These are phyloP conservation scores for Ceratosolen solmsi DNA, from an alignment of 1,140 invertebrate genomes.

Conservation along the genomic window DNA sequence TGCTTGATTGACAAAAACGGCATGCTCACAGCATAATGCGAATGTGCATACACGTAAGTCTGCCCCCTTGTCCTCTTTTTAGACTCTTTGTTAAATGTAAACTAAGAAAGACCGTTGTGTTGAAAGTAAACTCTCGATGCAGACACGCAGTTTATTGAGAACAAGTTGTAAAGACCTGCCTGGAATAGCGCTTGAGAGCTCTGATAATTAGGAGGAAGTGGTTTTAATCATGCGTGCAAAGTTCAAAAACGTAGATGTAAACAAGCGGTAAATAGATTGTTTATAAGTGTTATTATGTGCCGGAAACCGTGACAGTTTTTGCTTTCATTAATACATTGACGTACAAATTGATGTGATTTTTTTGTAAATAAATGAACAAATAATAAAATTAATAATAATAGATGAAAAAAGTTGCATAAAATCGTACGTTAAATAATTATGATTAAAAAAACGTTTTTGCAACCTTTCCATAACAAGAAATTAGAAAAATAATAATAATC, in stretches of 20 bases:
- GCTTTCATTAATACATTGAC: no score
- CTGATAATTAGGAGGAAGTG: neutral
- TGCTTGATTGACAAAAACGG: neutral
- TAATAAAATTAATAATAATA: no score
- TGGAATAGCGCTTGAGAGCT: neutral
- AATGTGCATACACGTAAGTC: neutral
- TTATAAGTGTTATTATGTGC: neutral
- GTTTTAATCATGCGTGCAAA: neutral
- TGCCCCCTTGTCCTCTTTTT: neutral
- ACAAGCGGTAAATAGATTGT: neutral
- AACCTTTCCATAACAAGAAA: no score
- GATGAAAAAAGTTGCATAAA: no score
- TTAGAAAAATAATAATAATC: no score
- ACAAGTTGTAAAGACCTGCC: no score
- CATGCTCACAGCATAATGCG: neutral
- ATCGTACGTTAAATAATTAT: no score
- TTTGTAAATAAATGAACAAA: no score
- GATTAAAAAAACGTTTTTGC: no score
- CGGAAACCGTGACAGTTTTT: no score
- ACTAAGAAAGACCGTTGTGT: neutral
- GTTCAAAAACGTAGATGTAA: neutral
- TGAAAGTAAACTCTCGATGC: neutral
- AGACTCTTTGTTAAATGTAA: neutral
- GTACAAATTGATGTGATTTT: no score
- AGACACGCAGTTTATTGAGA: neutral